Evolutionary conservation across 1,140 invertebrate species (phyloP).

Genomic region (Galleria mellonella): DNA sequence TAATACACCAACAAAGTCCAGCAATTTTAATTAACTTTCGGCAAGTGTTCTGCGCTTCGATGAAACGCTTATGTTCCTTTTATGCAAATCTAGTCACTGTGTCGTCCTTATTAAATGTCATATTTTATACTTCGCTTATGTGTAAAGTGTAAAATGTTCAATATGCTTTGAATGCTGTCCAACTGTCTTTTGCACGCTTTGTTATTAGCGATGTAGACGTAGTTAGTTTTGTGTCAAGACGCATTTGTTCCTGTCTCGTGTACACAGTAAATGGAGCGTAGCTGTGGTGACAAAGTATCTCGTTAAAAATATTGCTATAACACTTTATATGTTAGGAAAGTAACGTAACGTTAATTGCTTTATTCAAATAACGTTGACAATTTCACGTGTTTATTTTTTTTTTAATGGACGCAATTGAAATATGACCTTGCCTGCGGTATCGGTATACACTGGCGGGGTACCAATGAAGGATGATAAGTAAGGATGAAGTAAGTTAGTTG

Average conservation of each 20-base stretch:
- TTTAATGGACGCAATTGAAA: no score
- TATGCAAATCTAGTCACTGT: not conserved
- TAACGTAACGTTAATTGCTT: no score
- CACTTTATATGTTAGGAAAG: no score
- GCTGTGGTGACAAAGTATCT: not conserved
- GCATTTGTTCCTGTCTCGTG: not conserved
- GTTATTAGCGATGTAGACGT: not conserved
- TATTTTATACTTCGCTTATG: not conserved
- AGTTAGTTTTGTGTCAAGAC: not conserved
- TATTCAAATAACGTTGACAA: no score
- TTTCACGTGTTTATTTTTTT: no score
- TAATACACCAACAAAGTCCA: constrained; percentile 10
- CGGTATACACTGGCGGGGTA: no score
- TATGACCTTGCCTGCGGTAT: no score
- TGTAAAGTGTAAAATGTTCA: no score
- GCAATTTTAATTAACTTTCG: constrained; percentile 20
- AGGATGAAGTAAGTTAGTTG: no score
- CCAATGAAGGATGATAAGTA: no score
- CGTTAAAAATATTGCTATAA: no score
- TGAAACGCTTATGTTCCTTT: not conserved
- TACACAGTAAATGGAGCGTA: not conserved
- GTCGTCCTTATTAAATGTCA: not conserved
- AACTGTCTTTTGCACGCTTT: not conserved
- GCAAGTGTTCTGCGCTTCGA: constrained; percentile 9
- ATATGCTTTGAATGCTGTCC: not conserved